Evolutionary conservation across 2,113 vertebrate genomes (phyloP), one percentile per base, ranked within the genome.

Genomic region (Heterotis niloticus): DNA sequence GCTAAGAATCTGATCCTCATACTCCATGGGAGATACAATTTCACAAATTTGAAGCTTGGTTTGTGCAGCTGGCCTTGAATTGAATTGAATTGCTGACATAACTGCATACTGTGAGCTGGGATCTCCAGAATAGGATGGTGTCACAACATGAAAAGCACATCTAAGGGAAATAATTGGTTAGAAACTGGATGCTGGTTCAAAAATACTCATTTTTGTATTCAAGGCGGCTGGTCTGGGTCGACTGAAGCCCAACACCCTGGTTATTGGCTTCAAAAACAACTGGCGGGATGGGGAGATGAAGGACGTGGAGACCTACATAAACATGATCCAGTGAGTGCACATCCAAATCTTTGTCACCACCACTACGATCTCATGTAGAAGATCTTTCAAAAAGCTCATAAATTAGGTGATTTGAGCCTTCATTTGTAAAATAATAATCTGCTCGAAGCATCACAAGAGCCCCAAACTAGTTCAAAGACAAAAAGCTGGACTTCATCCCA

Each of bases 231-330:
- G 98, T 59, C 89, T 99, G 80, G 98, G 98, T 66, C 94, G 98
- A 66, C 94, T 99, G 86, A 96, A 92, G 82, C 97, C 98, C 26
- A 99, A 99, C 84, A 99, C 94, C 0, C 92, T 99, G 83, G 97
- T 99, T 70, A 83, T 98, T 78, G 98, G 97, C 86, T 99, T 96
- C 92, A 99, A 99, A 88, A 98, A 96, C 76, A 94, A 98, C 86
- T 99, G 98, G 98, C 86, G 92, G 64, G 91, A 95, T 69, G 83
- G 91, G 52, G 96, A 99, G 85, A 96, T 97, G 94, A 96, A 93
- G 86, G 97, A 98, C 29, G 95, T 98, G 78, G 98, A 99, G 87
- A 96, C 92, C 0, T 99, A 99, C 85, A 96, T 99, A 85, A 97
- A 94, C 78, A 91, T 98, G 88, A 94, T 99, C 82, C 98, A 99